Evolutionary conservation across 1,140 invertebrate genomes (phyloP), one percentile per base, ranked within the genome.

Genomic region (Eupristina koningsbergeri): DNA sequence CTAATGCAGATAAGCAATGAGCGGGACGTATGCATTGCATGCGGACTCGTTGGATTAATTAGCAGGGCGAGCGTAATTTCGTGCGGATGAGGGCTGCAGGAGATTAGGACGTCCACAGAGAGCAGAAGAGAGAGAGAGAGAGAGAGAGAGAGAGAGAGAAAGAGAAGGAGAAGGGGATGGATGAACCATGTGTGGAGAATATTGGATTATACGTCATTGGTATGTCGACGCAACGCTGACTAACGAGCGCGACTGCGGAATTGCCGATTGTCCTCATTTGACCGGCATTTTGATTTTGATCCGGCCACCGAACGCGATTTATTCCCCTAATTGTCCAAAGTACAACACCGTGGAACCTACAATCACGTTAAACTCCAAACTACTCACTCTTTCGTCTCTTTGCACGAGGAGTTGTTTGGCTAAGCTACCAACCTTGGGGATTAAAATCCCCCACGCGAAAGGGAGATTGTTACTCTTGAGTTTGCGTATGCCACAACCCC

Each of bases 171-270:
- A 41, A 29, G 67, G 77, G 0, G 34, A 61, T 45, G 9, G 78
- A 39, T 45, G 45, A 0, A 31, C 13, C 19, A 58, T 77, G 47
- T 22, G 47, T 67, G 36, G 63, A 41, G 34, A 71, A 80, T 84
- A 84, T 84, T 84, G 78, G 83, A 80, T 84, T 84, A 84, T 84
- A 80, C 78, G 78, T 84, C 83, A 84, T 76, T 64, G 74, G 81
- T 76, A 67, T 45, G 81, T 73, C 73, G 80, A 41, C 29, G 76
- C 78, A n/a, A 34, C 17, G 45, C 58, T 82, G 74, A 82, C 81
- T 82, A 82, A 82, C 81, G 74, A 82, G 81, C 81, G 41, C 29
- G 53, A 77, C 64, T 67, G 61, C 74, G 19, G 73, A 45, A 82
- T 64, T 63, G 58, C 67, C 81, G 61, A 80, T 82, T 47, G 67